These are phyloP conservation scores for Aphelenchoides avenae DNA, from an alignment of 1,140 invertebrate genomes.

Conservation along the genomic window DNA sequence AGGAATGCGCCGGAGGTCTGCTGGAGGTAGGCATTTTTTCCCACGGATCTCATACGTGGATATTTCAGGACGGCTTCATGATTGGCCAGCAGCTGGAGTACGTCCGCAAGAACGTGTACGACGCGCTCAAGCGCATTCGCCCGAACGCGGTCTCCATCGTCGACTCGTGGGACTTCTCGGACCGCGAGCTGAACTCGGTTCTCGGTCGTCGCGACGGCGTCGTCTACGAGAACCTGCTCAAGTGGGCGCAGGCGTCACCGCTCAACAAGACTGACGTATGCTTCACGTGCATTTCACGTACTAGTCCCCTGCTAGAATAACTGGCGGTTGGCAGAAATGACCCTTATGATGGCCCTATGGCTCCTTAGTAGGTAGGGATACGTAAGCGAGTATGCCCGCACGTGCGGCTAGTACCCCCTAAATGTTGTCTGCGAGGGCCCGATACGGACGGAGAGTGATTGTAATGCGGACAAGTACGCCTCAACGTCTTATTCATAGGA, in stretches of 20 bases:
- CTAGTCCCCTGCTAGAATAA: no score
- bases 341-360: no score
- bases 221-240: constrained; percentile 80
- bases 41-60: no score
- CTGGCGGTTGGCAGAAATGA: no score
- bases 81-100: constrained; percentile 27
- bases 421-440: no score
- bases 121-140: constrained; percentile 69
- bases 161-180: constrained; percentile 82
- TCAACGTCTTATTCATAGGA: no score
- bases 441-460: no score
- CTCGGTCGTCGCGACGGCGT: constrained; percentile 83
- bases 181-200: constrained; percentile 75
- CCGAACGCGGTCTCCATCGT: constrained; percentile 82
- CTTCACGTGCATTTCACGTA: no score
- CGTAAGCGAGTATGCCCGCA: no score
- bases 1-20: constrained; percentile 30
- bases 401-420: no score
- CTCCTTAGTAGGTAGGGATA: no score
- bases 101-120: constrained; percentile 65
- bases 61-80: constrained; percentile 35
- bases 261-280: constrained; percentile 70
- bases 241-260: constrained; percentile 78
- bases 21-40: constrained; percentile 19
- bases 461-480: no score